phyloP scores from a whole-genome alignment of 2,797 vertebrate genomes.

The Pristis pectinata region DNA sequence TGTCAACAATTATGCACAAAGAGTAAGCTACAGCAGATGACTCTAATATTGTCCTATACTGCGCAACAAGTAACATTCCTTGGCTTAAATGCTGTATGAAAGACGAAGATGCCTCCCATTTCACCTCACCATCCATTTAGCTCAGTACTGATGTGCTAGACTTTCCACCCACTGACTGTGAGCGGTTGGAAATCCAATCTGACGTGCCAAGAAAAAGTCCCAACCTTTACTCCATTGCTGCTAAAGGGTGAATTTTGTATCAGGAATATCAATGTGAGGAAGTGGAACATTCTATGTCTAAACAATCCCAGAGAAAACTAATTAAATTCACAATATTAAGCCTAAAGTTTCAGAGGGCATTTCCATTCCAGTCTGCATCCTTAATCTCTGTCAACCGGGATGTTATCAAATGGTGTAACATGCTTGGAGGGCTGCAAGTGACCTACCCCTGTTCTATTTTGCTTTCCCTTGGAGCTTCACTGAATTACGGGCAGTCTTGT shows the following conservation, averaged over 20 bases:
- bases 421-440: not conserved
- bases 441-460: not conserved
- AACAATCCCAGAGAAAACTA: not conserved
- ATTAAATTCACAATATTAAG: not conserved
- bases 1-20: not conserved
- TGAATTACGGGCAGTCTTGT: not conserved
- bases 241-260: not conserved
- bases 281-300: not conserved
- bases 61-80: conserved; percentile 31
- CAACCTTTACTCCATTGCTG: not conserved
- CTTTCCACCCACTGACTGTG: conserved; percentile 7
- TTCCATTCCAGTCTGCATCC: not conserved
- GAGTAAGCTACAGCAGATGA: not conserved
- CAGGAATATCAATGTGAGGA: not conserved
- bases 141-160: not conserved
- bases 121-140: not conserved
- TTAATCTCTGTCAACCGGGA: not conserved
- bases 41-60: not conserved
- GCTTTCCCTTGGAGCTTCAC: not conserved
- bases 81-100: not conserved
- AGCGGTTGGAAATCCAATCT: not conserved
- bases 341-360: not conserved
- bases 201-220: not conserved
- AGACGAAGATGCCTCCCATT: conserved; percentile 16
- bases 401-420: not conserved